Conservation (phyloP, 2,888 invertebrate genomes). For the Entomobrya multifasciata region DNA sequence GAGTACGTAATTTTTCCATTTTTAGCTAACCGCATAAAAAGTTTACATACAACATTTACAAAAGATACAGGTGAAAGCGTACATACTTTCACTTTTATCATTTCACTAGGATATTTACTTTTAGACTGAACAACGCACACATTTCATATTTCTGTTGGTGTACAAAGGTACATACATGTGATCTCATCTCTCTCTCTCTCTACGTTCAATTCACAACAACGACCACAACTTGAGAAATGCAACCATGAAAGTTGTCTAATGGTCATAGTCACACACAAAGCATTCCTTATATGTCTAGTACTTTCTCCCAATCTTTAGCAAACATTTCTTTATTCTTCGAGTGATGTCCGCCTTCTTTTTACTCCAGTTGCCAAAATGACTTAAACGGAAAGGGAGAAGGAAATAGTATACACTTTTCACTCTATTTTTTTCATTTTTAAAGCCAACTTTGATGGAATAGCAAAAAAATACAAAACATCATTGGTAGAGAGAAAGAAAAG, state of each 20-base stretch:
- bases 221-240: too few species aligned
- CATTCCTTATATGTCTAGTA: background rate
- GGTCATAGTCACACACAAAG: too few species aligned
- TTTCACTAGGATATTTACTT: too few species aligned
- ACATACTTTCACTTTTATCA: too few species aligned
- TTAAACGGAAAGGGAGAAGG: constrained; percentile 15
- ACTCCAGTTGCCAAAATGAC: constrained; percentile 63
- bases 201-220: too few species aligned
- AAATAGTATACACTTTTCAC: too few species aligned
- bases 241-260: too few species aligned
- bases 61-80: background rate
- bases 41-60: background rate
- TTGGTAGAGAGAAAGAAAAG: constrained; percentile 10
- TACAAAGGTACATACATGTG: constrained; percentile 10
- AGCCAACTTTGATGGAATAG: constrained; percentile 65
- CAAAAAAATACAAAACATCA: constrained; percentile 59
- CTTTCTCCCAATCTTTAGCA: constrained; percentile 9
- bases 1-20: constrained; percentile 2
- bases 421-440: constrained; percentile 50
- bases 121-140: too few species aligned
- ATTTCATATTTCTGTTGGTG: background rate
- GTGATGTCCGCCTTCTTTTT: constrained; percentile 48
- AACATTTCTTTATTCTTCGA: constrained; percentile 31
- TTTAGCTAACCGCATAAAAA: constrained; percentile 44
- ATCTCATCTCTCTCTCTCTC: constrained; percentile 45